These are phyloP conservation scores for Mellilla xanthometata DNA, from an alignment of 2,888 invertebrate genomes.

Conservation along the genomic window DNA sequence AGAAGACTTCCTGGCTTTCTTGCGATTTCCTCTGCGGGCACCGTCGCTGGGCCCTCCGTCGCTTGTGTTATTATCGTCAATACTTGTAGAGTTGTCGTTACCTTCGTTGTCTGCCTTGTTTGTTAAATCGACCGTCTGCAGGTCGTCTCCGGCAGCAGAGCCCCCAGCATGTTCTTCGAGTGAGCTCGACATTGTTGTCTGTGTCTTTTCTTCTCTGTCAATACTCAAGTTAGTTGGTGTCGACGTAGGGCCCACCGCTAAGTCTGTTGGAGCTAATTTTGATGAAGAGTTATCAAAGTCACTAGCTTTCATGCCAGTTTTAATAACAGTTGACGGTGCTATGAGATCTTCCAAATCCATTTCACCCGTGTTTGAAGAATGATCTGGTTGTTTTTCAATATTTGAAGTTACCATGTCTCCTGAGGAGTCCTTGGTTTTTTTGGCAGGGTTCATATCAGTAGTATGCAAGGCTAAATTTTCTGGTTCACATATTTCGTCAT, in stretches of 20 bases:
- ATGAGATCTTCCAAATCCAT: constrained; percentile 85
- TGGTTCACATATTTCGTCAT: constrained; percentile 72
- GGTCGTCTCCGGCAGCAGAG: constrained; percentile 44
- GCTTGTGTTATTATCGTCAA: constrained; percentile 51
- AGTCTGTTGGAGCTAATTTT: constrained; percentile 46
- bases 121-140: constrained; percentile 45
- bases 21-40: constrained; percentile 72
- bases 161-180: constrained; percentile 28
- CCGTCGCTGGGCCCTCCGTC: constrained; percentile 57
- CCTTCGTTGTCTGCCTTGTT: constrained; percentile 51
- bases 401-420: constrained; percentile 46
- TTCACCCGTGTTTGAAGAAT: constrained; percentile 69
- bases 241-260: constrained; percentile 26
- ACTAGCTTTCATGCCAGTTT: constrained; percentile 75
- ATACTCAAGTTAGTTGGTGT: constrained; percentile 11
- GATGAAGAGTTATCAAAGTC: constrained; percentile 58
- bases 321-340: constrained; percentile 85
- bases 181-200: constrained; percentile 22
- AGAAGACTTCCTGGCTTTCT: constrained; percentile 68
- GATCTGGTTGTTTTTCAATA: constrained; percentile 59
- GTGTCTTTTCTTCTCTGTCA: constrained; percentile 59
- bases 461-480: constrained; percentile 70
- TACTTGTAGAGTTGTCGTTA: constrained; percentile 45
- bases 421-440: constrained; percentile 61
- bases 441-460: constrained; percentile 49